Evolutionary conservation across 2,797 vertebrate genomes (phyloP), one percentile per base, ranked within the genome.

Genomic region (Pseudomugil gertrudae): DNA sequence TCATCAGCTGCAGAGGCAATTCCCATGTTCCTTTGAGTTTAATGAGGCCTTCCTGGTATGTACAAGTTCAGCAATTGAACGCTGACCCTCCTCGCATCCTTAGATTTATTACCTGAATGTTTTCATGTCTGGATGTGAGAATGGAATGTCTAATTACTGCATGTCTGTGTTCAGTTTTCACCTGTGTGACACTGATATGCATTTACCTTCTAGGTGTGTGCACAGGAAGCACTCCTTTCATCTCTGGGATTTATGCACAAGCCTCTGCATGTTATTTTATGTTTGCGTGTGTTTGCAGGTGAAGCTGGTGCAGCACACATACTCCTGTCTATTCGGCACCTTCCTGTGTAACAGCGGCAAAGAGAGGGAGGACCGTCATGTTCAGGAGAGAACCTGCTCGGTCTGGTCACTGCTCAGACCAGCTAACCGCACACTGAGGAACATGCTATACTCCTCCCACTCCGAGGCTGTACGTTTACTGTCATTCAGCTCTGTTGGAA

Each of bases 1-100:
- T 71, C 98, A 99, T 89, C 98, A 99, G 89, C 95, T 99, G 84
- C 97, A 98, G 91, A 95, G 97, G 88, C 98, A 99, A 88, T 99
- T 98, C 86, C 98, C 98, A n/a, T 99, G 98, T 90, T 98, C 97
- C 81, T 99, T 99, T 75, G 97, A 99, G 90, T 99, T 99, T 81
- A 98, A 96, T 5, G 98, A 99, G 94, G 97, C 97, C 92, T 99
- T 99, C 89, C 94, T 99, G 95, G 98, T 99, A 80, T n/a, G 92
- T 73, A 14, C 24, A 27, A 9, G 4, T 68, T 11, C 21, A 10
- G 36, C 52, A 7, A 14, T 21, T 27, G 24, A 26, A 54, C n/a
- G 65, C 15, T 30, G 29, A 51, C 24, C 32, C 9, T 21, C 26
- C 30, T 27, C 2, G 23, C n/a, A 57, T 66, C 27, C 10, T 50